Evolutionary conservation across 2,113 vertebrate genomes (phyloP).

Genomic region (Pollachius pollachius): DNA sequence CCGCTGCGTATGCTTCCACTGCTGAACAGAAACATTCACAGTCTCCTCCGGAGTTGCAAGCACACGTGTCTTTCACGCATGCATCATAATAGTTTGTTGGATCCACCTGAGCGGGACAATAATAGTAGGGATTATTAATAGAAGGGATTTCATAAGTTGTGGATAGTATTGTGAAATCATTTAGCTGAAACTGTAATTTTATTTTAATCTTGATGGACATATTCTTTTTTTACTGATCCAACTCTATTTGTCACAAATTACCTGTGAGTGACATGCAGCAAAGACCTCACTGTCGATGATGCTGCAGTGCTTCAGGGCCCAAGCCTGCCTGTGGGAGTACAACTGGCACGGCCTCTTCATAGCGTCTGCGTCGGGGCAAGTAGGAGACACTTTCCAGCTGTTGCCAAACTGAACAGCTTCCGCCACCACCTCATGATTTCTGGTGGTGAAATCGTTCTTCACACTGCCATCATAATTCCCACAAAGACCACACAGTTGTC

Average conservation of each 20-base stretch:
- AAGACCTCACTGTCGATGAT: constrained; percentile 78
- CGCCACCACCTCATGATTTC: constrained; percentile 76
- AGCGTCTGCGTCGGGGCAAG: constrained; percentile 69
- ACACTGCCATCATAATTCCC: constrained; percentile 87
- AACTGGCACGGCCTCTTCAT: constrained; percentile 65
- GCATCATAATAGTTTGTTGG: constrained; percentile 79
- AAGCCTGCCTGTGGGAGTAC: constrained; percentile 78
- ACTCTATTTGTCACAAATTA: constrained; percentile 40
- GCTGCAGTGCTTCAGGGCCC: constrained; percentile 80
- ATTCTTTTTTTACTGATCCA: not conserved
- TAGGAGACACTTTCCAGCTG: constrained; percentile 81
- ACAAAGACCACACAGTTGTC: constrained; percentile 84
- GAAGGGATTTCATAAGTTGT: not conserved
- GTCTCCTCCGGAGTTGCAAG: constrained; percentile 88
- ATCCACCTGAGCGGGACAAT: constrained; percentile 76
- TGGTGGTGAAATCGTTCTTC: constrained; percentile 85
- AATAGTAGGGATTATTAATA: too few species aligned
- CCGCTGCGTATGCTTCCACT: constrained; percentile 87
- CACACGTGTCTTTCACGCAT: constrained; percentile 86
- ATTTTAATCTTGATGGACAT: not conserved
- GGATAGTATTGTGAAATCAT: not conserved
- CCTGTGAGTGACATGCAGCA: constrained; percentile 74
- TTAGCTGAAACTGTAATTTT: not conserved
- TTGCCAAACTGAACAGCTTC: constrained; percentile 80
- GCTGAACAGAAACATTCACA: constrained; percentile 93